These are phyloP conservation scores for Spilosoma lubricipeda DNA, from an alignment of 2,888 invertebrate species.

Conservation along the genomic window DNA sequence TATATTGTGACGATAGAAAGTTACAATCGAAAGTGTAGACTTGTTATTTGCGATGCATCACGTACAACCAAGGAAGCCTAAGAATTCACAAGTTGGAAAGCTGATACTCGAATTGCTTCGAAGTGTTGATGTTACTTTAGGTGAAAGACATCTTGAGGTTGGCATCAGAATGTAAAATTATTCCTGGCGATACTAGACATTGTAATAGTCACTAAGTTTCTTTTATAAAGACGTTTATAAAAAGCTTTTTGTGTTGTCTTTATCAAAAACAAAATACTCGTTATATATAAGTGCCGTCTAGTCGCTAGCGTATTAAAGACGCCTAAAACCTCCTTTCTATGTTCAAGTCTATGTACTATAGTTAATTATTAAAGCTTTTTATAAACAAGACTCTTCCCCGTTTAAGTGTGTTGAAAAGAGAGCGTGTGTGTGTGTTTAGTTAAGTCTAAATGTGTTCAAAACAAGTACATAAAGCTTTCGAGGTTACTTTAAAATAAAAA, in stretches of 20 bases:
- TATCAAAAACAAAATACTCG: not conserved
- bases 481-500: too few species aligned
- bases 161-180: not conserved
- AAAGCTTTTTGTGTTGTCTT: not conserved
- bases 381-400: too few species aligned
- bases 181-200: not conserved
- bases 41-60: constrained; percentile 62
- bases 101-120: constrained; percentile 21
- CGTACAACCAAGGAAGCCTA: constrained; percentile 53
- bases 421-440: too few species aligned
- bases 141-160: not conserved
- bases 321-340: too few species aligned
- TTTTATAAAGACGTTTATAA: not conserved
- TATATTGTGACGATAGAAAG: constrained; percentile 66
- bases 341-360: too few species aligned
- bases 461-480: too few species aligned
- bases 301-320: not conserved
- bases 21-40: constrained; percentile 67
- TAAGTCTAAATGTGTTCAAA: too few species aligned
- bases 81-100: constrained; percentile 51
- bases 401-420: too few species aligned
- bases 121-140: constrained; percentile 20
- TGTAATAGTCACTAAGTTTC: not conserved
- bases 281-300: not conserved
- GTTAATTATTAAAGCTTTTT: too few species aligned